Base-by-base conservation (phyloP, 2,888 invertebrate species). In the Melikaiella ostensackeni region DNA sequence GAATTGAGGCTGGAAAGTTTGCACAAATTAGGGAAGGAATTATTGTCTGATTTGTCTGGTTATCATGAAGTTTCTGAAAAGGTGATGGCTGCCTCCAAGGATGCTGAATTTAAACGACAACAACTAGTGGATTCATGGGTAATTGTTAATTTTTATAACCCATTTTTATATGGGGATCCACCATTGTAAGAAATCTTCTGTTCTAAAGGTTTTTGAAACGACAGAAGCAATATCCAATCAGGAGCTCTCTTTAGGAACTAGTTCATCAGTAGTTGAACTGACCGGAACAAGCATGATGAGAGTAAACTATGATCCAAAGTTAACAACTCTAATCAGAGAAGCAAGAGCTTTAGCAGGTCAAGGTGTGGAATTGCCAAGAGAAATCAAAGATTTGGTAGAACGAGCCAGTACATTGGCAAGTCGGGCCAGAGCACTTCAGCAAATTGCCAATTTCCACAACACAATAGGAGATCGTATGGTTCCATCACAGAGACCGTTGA, bases 391-490 rank as follows among this genome's bases (percentile, higher is more conserved):
- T 11, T 83, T 91, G 4, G 90, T 91, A 0, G 90, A 90, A 70
- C 88, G 88, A 5, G 91, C 91, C 1, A 87, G 88, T 16, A 80
- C 83, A 5, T 78, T 91, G 24, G 88, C 89, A 84, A 92, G 83
- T 73, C 96, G 97, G 86, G 99, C 98, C 0, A 95, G 97, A 74
- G 94, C 96, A 3, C 92, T 99, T 76, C 98, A 98, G 89, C 98
- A 98, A 94, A 94, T 97, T 75, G 96, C 97, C 0, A 97, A 96
- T 62, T 98, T 98, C 89, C 99, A 99, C 92, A 99, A 99, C 90
- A 99, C 99, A 0, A 97, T 99, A 73, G 99, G 98, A 19, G 98
- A 99, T 91, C 95, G 98, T 77, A 99, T 99, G 98, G 96, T 99
- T 55, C 95, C 96, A 0, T 97, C 98, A 33, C 98, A 99, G 87